phyloP scores from a whole-genome alignment of 53 echinoderm and acorn worm genomes.

The Paracentrotus lividus region DNA sequence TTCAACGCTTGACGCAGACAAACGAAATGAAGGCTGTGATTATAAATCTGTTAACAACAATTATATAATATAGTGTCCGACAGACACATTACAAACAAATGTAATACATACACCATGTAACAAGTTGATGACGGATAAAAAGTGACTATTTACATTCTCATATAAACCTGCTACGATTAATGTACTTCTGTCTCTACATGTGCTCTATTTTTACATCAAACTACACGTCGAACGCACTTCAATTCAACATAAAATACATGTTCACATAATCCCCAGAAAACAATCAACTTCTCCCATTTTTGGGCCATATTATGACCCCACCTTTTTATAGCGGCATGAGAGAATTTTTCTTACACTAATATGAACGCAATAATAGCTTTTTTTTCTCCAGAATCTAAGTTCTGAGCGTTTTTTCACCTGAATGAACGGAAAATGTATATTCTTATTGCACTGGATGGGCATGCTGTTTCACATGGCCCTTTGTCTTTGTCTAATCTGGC shows the following conservation, averaged over 20 bases:
- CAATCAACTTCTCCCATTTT: background rate
- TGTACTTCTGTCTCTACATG: background rate
- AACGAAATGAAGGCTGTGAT: background rate
- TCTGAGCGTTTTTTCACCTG: background rate
- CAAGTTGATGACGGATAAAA: background rate
- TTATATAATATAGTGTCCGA: background rate
- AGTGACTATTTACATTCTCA: background rate
- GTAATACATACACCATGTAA: background rate
- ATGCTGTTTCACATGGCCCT: background rate
- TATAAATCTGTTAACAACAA: too few relatives aligned
- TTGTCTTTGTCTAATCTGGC: background rate
- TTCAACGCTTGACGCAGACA: background rate
- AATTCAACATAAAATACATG: background rate
- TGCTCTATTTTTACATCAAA: background rate
- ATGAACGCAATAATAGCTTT: background rate
- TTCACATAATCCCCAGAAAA: background rate
- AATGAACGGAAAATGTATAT: background rate
- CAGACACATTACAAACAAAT: background rate
- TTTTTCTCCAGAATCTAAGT: background rate
- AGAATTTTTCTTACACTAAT: background rate
- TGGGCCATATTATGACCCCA: too few relatives aligned
- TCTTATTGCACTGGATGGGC: background rate
- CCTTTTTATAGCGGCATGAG: too few relatives aligned
- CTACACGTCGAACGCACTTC: background rate
- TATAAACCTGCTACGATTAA: background rate